Evolutionary conservation across 2,888 invertebrate species (phyloP), one percentile per base, ranked within the genome.

Genomic region (Megaustenia siamemsis): DNA sequence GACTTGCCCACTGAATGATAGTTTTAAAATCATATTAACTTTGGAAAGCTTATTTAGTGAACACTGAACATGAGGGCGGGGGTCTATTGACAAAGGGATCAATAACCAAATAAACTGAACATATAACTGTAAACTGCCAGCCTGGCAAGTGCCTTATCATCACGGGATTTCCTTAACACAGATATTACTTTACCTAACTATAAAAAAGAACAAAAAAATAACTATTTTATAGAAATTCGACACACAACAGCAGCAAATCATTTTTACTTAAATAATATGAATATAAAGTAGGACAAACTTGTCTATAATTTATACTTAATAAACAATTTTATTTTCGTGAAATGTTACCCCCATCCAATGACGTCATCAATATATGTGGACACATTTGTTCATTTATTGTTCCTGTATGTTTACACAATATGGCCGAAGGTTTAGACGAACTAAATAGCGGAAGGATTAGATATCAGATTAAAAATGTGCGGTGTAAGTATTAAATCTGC

Each of bases 321-420:
- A n/a, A n/a, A n/a, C n/a, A n/a, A n/a, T n/a, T n/a, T n/a, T n/a
- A n/a, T n/a, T n/a, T n/a, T n/a, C n/a, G n/a, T n/a, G n/a, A n/a
- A n/a, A n/a, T n/a, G n/a, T n/a, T n/a, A n/a, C n/a, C n/a, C n/a
- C n/a, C n/a, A 5, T 8, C 28, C 43, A 63, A 84, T 84, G 78
- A 84, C 83, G 83, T 84, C 83, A 84, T 84, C 83, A 84, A 84
- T 77, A 78, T 35, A 60, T 68, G 83, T 69, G 49, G 53, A 56
- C 78, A 56, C 56, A 63, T 76, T 69, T 68, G 35, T 35, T 40
- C 69, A 40, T 43, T 73, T 45, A 75, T 56, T 53, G 40, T 68
- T 79, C 78, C 78, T 56, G 76, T 53, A 71, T 84, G 78, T 84
- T 78, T 79, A 79, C 78, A 78, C 79, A 79, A 78, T 78, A 84